These are phyloP conservation scores for Sitophilus oryzae DNA, from an alignment of 1,140 invertebrate species.

Conservation along the genomic window DNA sequence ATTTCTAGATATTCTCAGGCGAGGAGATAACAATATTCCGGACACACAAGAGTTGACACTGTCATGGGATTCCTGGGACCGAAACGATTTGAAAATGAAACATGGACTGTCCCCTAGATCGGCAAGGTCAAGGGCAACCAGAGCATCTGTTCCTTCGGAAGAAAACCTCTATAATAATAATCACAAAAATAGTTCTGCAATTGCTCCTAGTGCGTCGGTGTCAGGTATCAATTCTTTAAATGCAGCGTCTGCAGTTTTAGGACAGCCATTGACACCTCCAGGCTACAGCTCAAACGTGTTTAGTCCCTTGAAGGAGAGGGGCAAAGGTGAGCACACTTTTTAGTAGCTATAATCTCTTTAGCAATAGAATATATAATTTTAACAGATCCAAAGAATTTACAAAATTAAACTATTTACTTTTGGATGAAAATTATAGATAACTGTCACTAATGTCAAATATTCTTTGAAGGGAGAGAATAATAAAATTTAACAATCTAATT, in stretches of 20 bases:
- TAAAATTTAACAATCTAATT: no score
- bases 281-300: conserved; percentile 27
- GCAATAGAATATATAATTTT: no score
- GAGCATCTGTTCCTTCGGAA: conserved; percentile 57
- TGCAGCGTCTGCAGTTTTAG: conserved; percentile 33
- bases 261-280: conserved; percentile 39
- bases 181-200: conserved; percentile 38
- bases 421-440: no score
- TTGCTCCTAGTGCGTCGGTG: conserved; percentile 41
- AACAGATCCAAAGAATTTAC: no score
- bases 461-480: no score
- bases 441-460: no score
- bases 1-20: conserved; percentile 55
- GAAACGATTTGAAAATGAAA: conserved; percentile 37
- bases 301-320: conserved; percentile 25
- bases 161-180: conserved; percentile 52
- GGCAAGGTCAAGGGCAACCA: conserved; percentile 46
- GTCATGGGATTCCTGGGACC: conserved; percentile 92
- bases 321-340: conserved; percentile 36
- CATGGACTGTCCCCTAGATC: conserved; percentile 55
- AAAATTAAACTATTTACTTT: no score
- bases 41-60: conserved; percentile 61
- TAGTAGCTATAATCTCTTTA: no score
- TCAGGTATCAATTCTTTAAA: conserved; percentile 44
- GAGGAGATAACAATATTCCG: conserved; percentile 37